Percentiles rank a stretch among this genome's conserved stretches.
Conservation (phyloP, 2,888 invertebrate species). For the Trachelus troglodyta region DNA sequence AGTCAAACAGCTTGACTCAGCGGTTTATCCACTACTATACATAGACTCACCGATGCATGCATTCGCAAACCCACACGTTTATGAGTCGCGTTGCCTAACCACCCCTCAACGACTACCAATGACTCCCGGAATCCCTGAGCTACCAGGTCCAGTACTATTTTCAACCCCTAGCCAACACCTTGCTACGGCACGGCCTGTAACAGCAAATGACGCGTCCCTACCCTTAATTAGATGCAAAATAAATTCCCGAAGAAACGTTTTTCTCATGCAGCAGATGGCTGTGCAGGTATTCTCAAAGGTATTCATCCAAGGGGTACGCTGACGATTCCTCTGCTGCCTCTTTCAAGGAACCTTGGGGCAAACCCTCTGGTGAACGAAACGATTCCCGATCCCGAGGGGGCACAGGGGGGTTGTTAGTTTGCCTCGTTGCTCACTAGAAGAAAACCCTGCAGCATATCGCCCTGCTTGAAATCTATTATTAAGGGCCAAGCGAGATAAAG, state of each 20-base stretch:
- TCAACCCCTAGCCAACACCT: conserved; percentile 18
- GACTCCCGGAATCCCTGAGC: conserved; percentile 3
- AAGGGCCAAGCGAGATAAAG: conserved; percentile 35
- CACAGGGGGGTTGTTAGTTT: neutral
- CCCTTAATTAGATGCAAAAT: conserved; percentile 35
- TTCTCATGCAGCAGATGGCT: neutral
- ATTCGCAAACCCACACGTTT: conserved; percentile 47
- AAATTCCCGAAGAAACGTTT: conserved; percentile 35
- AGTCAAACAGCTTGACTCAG: conserved; percentile 63
- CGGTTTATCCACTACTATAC: conserved; percentile 52
- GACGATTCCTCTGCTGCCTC: neutral
- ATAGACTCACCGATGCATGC: conserved; percentile 43
- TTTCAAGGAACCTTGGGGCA: neutral
- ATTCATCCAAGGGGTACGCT: neutral
- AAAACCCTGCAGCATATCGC: conserved; percentile 18
- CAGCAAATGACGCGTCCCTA: neutral
- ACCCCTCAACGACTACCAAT: conserved; percentile 12
- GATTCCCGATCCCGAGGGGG: neutral
- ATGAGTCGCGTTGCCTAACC: conserved; percentile 38
- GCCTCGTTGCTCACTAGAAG: neutral
- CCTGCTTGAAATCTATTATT: conserved; percentile 47
- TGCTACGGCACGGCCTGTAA: neutral
- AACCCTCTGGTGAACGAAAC: neutral
- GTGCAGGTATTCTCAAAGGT: neutral
- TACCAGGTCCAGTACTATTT: conserved; percentile 14